Base-by-base conservation (phyloP, 2,888 invertebrate genomes). In the Meloe dianella region DNA sequence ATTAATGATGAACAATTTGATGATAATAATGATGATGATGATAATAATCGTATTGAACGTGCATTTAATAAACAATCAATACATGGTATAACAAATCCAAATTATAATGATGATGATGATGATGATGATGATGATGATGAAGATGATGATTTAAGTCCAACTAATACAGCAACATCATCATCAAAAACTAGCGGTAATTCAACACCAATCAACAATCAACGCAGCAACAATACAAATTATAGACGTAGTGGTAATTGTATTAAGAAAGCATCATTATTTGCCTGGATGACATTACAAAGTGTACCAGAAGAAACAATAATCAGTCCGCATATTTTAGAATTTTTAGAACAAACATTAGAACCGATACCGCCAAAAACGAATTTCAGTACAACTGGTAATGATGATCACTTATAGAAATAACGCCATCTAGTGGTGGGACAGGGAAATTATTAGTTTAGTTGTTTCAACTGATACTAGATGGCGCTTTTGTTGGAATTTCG, bases 271-370 rank as follows among this genome's bases (percentile, higher is more conserved):
- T 93, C 93, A 71, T 85, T 98, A 72, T 94, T 96, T 86, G 92
- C 95, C 0, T 98, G 97, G 95, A 92, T 97, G 87, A 97, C 97
- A 2, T 85, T 99, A 71, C 97, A 98, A 84, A 96, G 96, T 79
- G 95, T 98, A 76, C 98, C 98, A 0, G 97, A 96, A 81, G 98
- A 98, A 85, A 98, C 98, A 29, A 92, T 98, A 74, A 96, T 99
- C 79, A 97, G 96, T 74, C 98, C 99, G 0, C 96, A 97, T 78
- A 94, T 99, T 75, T 87, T 99, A 63, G 97, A 98, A 84, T 99
- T 98, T 84, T 84, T 99, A 72, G 98, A 99, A 81, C 98, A 98
- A 84, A 97, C 97, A 0, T 84, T 98, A 41, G 98, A 98, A 79
- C 97, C 98, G 0, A 94, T 98, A 79, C 97, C 97, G 0, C 75